Base-by-base conservation (phyloP, 2,113 vertebrate species). In the Neodon shergylaensis region DNA sequence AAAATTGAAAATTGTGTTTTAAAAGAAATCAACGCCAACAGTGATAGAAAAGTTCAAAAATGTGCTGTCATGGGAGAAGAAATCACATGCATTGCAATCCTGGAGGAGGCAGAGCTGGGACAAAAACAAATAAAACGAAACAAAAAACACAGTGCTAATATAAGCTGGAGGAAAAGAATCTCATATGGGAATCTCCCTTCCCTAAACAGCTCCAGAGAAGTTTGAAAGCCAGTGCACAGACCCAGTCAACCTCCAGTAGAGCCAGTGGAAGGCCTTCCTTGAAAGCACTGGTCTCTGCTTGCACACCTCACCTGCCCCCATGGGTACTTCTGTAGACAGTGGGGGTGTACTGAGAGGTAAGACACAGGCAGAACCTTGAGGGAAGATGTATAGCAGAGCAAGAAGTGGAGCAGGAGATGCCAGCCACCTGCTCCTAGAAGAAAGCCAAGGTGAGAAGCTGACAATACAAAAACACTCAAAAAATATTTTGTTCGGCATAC, bases 1-100 rank as follows among this genome's bases (percentile, higher is more conserved):
- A 78, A 11, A 63, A 86, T 22, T 90, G 63, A 88, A 96, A 97
- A 82, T 36, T 79, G 28, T 26, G 49, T 26, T 88, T 94, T 44
- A 73, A 77, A 92, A 95, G 47, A 92, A 72, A 94, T 31, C 39
- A 84, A 61, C 28, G 39, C 65, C 73, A 92, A 77, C 8, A 12
- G 24, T 42, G 22, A 72, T 65, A 10, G 24, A 49, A 88, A 42
- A 90, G 49, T 17, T 61, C 5, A 42, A 39, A 92, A 63, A 17
- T n/a, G 21, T 63, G 58, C 42, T 66, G 17, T 66, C 74, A 61
- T 1, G 24, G 39, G 24, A 66, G 39, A 22, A 74, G 33, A 94
- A 87, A 47, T 87, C 47, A 66, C 31, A 39, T 65, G 13, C 22
- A 28, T 10, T 83, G 39, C 5, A 58, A 39, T 84, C 70, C 26